Base-by-base conservation (phyloP, 1,140 invertebrate species). In the Diachasmimorpha longicaudata region DNA sequence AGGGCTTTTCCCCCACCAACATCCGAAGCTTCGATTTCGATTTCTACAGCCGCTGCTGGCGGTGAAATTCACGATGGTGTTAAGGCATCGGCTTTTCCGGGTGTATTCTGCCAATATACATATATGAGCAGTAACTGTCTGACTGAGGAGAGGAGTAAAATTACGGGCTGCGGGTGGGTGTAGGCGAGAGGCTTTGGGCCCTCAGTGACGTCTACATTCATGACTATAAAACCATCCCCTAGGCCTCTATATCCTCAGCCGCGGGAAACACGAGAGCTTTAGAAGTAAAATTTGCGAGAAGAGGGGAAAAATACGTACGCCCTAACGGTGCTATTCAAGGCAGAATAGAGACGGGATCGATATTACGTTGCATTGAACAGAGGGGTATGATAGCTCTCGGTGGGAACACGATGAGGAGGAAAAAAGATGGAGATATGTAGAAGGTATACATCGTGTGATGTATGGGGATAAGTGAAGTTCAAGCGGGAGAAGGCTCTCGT, bases 11-110 rank as follows among this genome's bases (percentile, higher is more conserved):
- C 31, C 16, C 14, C 36, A 14, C 31, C 39, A 14, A 37, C 36
- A 68, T 68, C 39, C 16, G 36, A 68, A 68, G 66, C 66, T 39
- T 68, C 66, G 66, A 68, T 68, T 68, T 68, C 66, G 36, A 42
- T 68, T 68, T n/a, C 36, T 5, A 14, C 19, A 63, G 6, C 52
- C n/a, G 13, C 44, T 3, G 14, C 58, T 63, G 21, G 23, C 58
- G 19, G 19, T n/a, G 10, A 63, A 63, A 63, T 63, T 63, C 58
- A 25, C 58, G 58, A 63, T 63, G 58, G 23, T 23, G 58, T 63
- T 63, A 63, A 63, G 58, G 58, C 58, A 39, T 68, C 8, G 66
- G 66, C 31, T 68, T 39, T 63, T 68, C 25, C 31, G 9, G 31
- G 58, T 25, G 10, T 68, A 37, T 68, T 68, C 66, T 39, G 36